Evolutionary conservation across 2,888 invertebrate species (phyloP).

Genomic region (Suillia variegata): DNA sequence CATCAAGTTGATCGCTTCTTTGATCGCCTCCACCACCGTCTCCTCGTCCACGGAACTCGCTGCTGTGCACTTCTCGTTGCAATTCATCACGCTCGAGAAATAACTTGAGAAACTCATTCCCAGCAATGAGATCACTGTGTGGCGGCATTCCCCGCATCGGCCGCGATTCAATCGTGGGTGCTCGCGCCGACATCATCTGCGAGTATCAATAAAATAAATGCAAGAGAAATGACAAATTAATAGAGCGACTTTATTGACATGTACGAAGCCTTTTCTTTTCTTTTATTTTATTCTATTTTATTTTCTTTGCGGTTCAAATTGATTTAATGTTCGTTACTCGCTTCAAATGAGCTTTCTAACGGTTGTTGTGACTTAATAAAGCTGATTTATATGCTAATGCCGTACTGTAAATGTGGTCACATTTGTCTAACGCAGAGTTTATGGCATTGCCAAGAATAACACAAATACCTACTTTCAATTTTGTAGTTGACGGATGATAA

Average conservation of each 20-base stretch:
- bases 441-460: too few relatives aligned
- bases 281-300: neutral
- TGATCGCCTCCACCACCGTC: neutral
- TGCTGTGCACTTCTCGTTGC: conserved; percentile 42
- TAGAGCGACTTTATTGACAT: neutral
- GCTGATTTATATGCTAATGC: conserved; percentile 6
- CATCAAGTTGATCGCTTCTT: neutral
- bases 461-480: too few relatives aligned
- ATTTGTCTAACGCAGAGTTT: neutral
- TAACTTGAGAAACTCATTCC: conserved; percentile 57
- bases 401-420: neutral
- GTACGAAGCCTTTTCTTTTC: neutral
- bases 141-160: conserved; percentile 30
- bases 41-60: conserved; percentile 33
- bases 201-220: neutral
- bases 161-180: conserved; percentile 35
- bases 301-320: neutral
- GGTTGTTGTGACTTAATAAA: conserved; percentile 5
- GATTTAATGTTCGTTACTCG: neutral
- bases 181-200: conserved; percentile 48
- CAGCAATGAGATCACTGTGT: conserved; percentile 56
- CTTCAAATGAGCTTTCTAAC: neutral
- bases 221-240: neutral
- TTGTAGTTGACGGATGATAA: too few relatives aligned
- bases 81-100: conserved; percentile 51